phyloP scores from a whole-genome alignment of 2,797 vertebrate genomes.

The Eutrigla gurnardus region DNA sequence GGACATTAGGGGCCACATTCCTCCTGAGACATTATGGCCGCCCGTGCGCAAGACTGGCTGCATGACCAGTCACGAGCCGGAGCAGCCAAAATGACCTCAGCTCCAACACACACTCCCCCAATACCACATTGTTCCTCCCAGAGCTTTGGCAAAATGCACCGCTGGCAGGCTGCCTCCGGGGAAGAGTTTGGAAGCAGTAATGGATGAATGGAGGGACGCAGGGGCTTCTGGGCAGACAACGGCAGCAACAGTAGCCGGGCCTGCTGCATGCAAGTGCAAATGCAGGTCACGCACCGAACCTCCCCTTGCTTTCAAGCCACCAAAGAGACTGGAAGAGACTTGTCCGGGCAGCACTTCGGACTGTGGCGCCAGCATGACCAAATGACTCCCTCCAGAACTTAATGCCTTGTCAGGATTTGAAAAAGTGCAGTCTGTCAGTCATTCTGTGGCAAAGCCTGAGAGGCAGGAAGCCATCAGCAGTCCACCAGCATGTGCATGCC shows the following conservation, averaged over 20 bases:
- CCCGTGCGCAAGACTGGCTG: slow-evolving; percentile 76
- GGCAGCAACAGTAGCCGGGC: slow-evolving; percentile 84
- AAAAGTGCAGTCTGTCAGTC: slow-evolving; percentile 57
- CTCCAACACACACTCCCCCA: slow-evolving; percentile 62
- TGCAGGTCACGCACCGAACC: slow-evolving; percentile 86
- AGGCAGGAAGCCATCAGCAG: slow-evolving; percentile 80
- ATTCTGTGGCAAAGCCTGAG: slow-evolving; percentile 73
- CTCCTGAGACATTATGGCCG: slow-evolving; percentile 69
- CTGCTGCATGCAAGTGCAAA: slow-evolving; percentile 86
- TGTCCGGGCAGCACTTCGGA: slow-evolving; percentile 81
- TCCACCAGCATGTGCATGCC: slow-evolving; percentile 69
- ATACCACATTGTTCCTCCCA: slow-evolving; percentile 69
- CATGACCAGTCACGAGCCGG: slow-evolving; percentile 85
- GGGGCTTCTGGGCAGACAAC: slow-evolving; percentile 80
- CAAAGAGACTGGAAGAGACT: slow-evolving; percentile 83
- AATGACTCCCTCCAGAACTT: slow-evolving; percentile 80
- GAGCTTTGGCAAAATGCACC: slow-evolving; percentile 74
- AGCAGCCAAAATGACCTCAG: slow-evolving; percentile 75
- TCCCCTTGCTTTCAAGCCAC: slow-evolving; percentile 84
- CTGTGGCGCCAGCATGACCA: slow-evolving; percentile 80
- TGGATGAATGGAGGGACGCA: slow-evolving; percentile 81
- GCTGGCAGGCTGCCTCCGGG: slow-evolving; percentile 80
- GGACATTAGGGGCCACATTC: slow-evolving; percentile 69
- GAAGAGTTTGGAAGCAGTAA: slow-evolving; percentile 77
- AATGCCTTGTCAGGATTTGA: slow-evolving; percentile 80